Conservation (phyloP, 92 coral and sea anemone genomes). For the Epizoanthus stellaris region DNA sequence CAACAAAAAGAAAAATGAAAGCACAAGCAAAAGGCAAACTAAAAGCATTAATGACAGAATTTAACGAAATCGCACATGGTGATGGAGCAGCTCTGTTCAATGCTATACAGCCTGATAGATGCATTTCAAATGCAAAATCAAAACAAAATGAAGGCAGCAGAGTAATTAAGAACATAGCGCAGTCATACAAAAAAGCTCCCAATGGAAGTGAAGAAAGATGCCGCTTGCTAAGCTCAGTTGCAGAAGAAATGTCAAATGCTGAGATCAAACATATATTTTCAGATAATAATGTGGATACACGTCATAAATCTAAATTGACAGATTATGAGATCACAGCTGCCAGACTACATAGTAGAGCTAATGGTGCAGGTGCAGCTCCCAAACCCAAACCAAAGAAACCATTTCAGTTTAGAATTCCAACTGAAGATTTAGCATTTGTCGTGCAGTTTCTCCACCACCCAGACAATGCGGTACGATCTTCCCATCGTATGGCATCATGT, state of each 20-base stretch:
- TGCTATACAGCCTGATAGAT: no score
- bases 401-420: conserved; percentile 40
- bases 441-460: conserved; percentile 48
- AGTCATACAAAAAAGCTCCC: not conserved
- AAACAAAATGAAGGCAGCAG: no score
- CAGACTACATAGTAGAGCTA: conserved; percentile 23
- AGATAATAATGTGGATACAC: no score
- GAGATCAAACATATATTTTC: conserved; percentile 29
- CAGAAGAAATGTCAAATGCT: conserved; percentile 46
- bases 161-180: not conserved
- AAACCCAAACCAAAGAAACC: conserved; percentile 15
- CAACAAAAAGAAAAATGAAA: not conserved
- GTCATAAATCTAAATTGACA: not conserved
- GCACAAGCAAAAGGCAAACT: not conserved
- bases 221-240: conserved; percentile 45
- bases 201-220: conserved; percentile 28
- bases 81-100: no score
- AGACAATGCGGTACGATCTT: conserved; percentile 44
- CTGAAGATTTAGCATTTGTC: conserved; percentile 44
- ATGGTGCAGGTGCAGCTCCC: conserved; percentile 40
- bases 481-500: conserved; percentile 32
- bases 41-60: not conserved
- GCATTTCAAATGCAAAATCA: no score
- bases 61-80: no score
- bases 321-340: conserved; percentile 8